Conservation (phyloP, 2,888 invertebrate genomes). For the Noctua janthe region DNA sequence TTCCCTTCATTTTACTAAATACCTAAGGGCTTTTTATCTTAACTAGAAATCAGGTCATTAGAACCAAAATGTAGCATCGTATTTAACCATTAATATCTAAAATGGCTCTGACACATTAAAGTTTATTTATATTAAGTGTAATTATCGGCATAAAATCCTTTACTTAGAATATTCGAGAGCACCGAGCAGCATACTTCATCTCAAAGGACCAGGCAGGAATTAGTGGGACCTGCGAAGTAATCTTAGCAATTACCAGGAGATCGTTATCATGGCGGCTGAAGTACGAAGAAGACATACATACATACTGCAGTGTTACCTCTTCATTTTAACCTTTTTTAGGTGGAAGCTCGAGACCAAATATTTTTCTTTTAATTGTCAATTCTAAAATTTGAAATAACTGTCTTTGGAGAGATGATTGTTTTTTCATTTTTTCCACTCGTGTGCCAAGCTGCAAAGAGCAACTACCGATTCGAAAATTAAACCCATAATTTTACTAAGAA, state of each 20-base stretch:
- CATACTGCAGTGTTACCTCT: too few relatives aligned
- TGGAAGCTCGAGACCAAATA: too few relatives aligned
- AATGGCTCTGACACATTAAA: slow-evolving; percentile 1
- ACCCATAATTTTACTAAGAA: too few relatives aligned
- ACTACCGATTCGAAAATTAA: too few relatives aligned
- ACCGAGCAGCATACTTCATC: not conserved
- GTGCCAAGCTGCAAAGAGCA: too few relatives aligned
- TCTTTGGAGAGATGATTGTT: too few relatives aligned
- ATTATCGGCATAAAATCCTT: slow-evolving; percentile 6
- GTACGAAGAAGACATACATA: not conserved
- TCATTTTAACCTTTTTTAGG: too few relatives aligned
- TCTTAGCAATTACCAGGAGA: slow-evolving; percentile 38
- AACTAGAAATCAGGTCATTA: not conserved
- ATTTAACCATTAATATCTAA: not conserved
- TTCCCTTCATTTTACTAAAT: not conserved
- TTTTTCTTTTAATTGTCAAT: too few relatives aligned
- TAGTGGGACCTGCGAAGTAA: slow-evolving; percentile 33
- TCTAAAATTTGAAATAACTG: too few relatives aligned
- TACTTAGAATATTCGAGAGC: not conserved
- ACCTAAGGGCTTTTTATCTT: not conserved
- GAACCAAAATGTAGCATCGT: not conserved
- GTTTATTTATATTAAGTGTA: slow-evolving; percentile 2
- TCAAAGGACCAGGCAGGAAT: slow-evolving; percentile 32
- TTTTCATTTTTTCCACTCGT: too few relatives aligned
- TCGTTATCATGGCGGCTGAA: slow-evolving; percentile 19